Evolutionary conservation across 30 jellyfish, hydroid and myxozoan genomes (phyloP).

Genomic region (Nemopilema nomurai): DNA sequence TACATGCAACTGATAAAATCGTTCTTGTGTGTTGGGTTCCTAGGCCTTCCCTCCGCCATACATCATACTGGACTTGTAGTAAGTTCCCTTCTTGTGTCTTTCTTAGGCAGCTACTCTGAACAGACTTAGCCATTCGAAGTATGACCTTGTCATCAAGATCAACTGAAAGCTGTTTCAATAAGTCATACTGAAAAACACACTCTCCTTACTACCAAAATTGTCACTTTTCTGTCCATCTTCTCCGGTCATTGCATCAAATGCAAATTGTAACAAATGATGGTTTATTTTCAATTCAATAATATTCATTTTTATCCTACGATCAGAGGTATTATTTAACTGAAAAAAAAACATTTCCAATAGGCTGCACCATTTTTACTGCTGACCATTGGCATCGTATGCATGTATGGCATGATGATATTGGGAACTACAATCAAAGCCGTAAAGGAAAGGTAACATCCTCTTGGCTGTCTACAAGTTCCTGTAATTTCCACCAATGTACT

Average conservation of each 20-base stretch:
- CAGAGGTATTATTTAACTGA: no score
- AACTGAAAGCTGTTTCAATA: background rate
- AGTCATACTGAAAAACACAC: no score
- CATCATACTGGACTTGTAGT: conserved; percentile 88
- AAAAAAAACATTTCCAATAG: no score
- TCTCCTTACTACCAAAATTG: background rate
- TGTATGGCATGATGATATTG: conserved; percentile 68
- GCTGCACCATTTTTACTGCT: conserved; percentile 78
- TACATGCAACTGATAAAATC: conserved; percentile 83
- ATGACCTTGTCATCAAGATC: no score
- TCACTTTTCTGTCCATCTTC: no score
- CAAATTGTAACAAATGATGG: no score
- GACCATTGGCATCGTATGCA: conserved; percentile 61
- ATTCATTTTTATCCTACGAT: no score
- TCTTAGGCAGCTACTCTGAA: background rate
- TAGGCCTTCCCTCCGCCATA: conserved; percentile 95
- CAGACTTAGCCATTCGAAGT: background rate
- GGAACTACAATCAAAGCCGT: conserved; percentile 53
- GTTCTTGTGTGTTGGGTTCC: conserved; percentile 89
- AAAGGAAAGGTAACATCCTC: conserved; percentile 70
- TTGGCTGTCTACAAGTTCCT: no score
- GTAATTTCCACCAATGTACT: no score
- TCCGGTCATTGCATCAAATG: no score
- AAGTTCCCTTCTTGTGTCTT: conserved; percentile 1
- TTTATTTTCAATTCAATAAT: no score